These are phyloP conservation scores for Adoxophyes honmai DNA, from an alignment of 1,140 invertebrate genomes.

Conservation along the genomic window DNA sequence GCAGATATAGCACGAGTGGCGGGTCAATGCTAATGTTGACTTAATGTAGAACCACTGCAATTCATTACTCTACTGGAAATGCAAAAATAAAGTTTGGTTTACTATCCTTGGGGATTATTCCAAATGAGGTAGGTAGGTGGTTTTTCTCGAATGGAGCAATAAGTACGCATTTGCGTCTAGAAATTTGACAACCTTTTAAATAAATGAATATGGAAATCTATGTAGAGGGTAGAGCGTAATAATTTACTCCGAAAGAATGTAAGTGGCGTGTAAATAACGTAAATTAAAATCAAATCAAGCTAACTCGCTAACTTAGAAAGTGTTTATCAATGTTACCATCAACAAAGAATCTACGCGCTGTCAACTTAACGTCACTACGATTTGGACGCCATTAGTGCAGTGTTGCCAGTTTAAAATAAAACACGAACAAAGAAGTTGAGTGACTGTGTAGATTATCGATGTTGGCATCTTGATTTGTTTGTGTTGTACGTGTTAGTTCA, in stretches of 20 bases:
- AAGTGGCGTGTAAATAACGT: neutral
- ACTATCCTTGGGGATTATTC: no score
- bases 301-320: neutral
- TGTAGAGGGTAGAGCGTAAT: no score
- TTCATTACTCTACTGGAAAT: no score
- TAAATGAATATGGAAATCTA: no score
- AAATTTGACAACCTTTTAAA: no score
- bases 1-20: no score
- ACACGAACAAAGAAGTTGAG: slow-evolving; percentile 41
- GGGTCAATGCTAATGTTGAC: no score
- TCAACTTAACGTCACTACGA: slow-evolving; percentile 43
- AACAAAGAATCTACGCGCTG: slow-evolving; percentile 27
- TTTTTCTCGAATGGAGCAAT: no score
- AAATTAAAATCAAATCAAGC: neutral
- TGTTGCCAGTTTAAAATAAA: slow-evolving; percentile 38
- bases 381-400: slow-evolving; percentile 39
- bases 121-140: no score
- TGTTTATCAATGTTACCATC: slow-evolving; percentile 18
- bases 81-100: no score
- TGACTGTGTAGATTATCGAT: slow-evolving; percentile 46
- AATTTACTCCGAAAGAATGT: neutral
- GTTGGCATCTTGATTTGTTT: slow-evolving; percentile 51
- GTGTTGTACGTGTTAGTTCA: slow-evolving; percentile 41
- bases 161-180: no score
- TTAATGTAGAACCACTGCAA: no score